These are phyloP conservation scores for Sphenopsis melanotis DNA, from an alignment of 2,797 vertebrate species.

Conservation along the genomic window DNA sequence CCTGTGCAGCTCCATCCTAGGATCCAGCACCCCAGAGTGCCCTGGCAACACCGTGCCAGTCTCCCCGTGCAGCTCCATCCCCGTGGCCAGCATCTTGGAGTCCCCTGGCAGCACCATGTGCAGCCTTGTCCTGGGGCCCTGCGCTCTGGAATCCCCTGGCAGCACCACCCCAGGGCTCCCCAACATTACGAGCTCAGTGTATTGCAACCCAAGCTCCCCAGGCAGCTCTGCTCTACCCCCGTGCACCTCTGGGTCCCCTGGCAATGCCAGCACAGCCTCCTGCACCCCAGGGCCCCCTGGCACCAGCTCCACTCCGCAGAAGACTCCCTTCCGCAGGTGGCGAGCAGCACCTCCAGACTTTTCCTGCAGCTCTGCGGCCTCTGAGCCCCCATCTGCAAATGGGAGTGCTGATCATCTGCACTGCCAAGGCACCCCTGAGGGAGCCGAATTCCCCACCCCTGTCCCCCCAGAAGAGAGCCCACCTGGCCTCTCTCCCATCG, in stretches of 20 bases:
- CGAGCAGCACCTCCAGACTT: not conserved
- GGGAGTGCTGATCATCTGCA: not conserved
- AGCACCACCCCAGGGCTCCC: not conserved
- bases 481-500: rapidly evolving
- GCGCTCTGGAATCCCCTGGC: not conserved
- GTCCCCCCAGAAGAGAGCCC: not conserved
- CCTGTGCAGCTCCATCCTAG: rapidly evolving
- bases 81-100: not conserved
- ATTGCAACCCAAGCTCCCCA: not conserved
- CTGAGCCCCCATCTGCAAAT: not conserved
- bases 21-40: rapidly evolving
- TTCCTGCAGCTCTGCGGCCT: not conserved
- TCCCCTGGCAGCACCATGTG: not conserved
- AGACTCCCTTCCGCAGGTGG: not conserved
- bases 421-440: not conserved
- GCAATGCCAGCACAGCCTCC: not conserved
- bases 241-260: not conserved
- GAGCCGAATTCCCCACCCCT: rapidly evolving
- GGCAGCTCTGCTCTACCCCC: not conserved
- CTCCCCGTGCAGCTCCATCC: not conserved
- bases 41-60: rapidly evolving
- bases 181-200: not conserved
- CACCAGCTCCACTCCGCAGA: conserved; percentile 3
- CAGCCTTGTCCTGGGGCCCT: not conserved
- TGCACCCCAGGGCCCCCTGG: not conserved